Base-by-base conservation (phyloP, 2,888 invertebrate genomes). In the Sinodicranocentrus sp. region DNA sequence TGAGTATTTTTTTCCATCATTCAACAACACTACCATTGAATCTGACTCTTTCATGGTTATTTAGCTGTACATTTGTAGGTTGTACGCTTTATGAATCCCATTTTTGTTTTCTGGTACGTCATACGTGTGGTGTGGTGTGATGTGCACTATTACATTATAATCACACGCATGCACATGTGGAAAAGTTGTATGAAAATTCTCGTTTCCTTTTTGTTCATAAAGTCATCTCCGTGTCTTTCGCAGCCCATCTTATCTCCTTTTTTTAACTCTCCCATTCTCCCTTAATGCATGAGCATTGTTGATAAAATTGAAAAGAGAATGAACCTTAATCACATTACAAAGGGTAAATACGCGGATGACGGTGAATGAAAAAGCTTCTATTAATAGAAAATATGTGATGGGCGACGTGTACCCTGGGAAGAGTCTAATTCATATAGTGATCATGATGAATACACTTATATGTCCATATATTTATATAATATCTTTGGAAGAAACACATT, bases 321-420 rank as follows among this genome's bases (percentile, higher is more conserved):
- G 72, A 77, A 67, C 77, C 83, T 83, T 83, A 83, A 83, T 83
- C 83, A 83, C 77, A 77, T 83, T 77, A 83, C 83, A 83, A 83
- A 77, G 76, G 77, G 83, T 75, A 75, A 82, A 82, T 82, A 68
- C 68, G 54, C 75, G 75, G 75, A 82, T 75, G 73, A 28, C 59
- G 72, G 48, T 61, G 67, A 33, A 68, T 57, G 71, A 57, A 39
- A 65, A 61, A 65, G 65, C 23, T 48, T 75, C 61, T 28, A 75
- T 75, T 71, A 71, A 54, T 71, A 71, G 73, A 25, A 44, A 21
- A 59, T 6, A 78, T 61, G 61, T 19, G 52, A 65, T 72, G 80
- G n/a, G n/a, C n/a, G n/a, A n/a, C n/a, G n/a, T n/a, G n/a, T n/a
- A n/a, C n/a, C n/a, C n/a, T n/a, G n/a, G n/a, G n/a, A n/a, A n/a